phyloP scores from a whole-genome alignment of 2,113 vertebrate species.

The Amphilophus citrinellus region DNA sequence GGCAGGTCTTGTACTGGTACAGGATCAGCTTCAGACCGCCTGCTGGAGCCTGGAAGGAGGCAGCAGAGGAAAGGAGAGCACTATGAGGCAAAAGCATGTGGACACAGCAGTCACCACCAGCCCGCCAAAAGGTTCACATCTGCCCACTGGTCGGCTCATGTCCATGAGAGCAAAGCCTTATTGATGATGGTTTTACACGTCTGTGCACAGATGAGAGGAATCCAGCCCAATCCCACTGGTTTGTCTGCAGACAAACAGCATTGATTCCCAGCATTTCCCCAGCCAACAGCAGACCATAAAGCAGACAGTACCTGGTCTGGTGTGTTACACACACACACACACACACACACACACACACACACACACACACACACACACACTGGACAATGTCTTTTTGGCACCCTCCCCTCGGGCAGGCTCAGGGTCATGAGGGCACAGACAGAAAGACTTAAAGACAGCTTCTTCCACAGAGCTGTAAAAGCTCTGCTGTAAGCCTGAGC shows the following conservation, averaged over 20 bases:
- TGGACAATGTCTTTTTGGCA: too few species aligned
- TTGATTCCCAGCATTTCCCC: background rate
- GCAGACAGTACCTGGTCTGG: background rate
- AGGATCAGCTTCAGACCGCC: conserved; percentile 84
- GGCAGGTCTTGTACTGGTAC: conserved; percentile 98
- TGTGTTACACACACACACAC: too few species aligned
- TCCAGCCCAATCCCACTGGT: background rate
- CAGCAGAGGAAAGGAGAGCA: background rate
- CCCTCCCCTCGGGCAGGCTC: too few species aligned
- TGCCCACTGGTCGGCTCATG: too few species aligned
- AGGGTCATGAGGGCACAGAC: too few species aligned
- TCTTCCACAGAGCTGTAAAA: too few species aligned
- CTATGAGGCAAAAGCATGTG: background rate
- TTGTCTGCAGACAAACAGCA: background rate
- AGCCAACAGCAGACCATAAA: background rate
- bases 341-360: too few species aligned
- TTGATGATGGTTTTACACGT: background rate
- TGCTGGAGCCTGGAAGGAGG: conserved; percentile 43
- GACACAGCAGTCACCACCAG: accelerated
- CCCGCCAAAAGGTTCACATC: background rate
- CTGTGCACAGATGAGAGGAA: too few species aligned
- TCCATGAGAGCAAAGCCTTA: background rate
- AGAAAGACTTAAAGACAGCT: too few species aligned
- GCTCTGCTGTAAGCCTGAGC: too few species aligned
- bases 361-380: too few species aligned